Conservation (phyloP, 2,113 vertebrate genomes). For the Odontophorus gujanensis region DNA sequence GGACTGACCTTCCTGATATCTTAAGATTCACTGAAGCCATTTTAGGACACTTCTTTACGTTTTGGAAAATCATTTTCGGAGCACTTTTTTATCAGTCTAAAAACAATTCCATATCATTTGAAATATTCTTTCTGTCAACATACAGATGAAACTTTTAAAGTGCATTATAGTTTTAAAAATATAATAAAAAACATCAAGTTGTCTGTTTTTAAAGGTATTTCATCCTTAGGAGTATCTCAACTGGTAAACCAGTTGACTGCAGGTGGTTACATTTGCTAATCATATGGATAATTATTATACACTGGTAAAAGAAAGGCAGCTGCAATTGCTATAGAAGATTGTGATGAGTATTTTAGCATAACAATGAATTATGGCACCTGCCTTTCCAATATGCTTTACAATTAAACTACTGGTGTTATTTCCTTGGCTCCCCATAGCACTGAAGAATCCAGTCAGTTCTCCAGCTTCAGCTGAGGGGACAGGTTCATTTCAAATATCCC, state of each 20-base stretch:
- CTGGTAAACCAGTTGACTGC: constrained; percentile 35
- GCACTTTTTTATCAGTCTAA: background rate
- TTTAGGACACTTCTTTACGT: background rate
- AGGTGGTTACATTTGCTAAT: constrained; percentile 61
- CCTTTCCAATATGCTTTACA: constrained; percentile 44
- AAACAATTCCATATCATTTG: background rate
- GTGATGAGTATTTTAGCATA: constrained; percentile 59
- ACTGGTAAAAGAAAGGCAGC: constrained; percentile 45
- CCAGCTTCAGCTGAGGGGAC: background rate
- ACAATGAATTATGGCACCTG: constrained; percentile 68
- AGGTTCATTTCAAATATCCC: background rate
- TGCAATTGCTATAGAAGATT: constrained; percentile 33
- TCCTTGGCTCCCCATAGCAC: background rate
- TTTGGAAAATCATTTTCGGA: background rate
- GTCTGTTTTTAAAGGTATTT: background rate
- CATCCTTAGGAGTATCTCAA: background rate
- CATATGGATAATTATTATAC: constrained; percentile 45
- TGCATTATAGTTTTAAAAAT: background rate
- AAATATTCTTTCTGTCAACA: background rate
- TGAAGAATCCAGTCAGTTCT: background rate
- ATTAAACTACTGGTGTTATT: constrained; percentile 13
- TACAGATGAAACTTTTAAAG: background rate
- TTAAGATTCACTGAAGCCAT: background rate
- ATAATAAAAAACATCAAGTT: background rate
- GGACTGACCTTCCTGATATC: background rate